A percentile compares a stretch with the other conserved stretches of the same genome.
Conservation (phyloP, 2,888 invertebrate genomes). For the Piscicola geometra region DNA sequence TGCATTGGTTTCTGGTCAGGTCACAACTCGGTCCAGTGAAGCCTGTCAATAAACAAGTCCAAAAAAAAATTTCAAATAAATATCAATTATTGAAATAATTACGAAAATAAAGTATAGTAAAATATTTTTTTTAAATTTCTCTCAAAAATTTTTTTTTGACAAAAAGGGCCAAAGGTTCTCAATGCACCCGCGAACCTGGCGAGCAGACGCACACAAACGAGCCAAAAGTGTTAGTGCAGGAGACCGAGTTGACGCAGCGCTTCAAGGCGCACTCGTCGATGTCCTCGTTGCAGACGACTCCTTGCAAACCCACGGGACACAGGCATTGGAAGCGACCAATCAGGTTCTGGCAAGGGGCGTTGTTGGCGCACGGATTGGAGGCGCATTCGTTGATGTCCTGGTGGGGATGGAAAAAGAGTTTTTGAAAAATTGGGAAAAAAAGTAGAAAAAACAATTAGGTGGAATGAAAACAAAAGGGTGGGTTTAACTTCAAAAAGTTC, state of each 20-base stretch:
- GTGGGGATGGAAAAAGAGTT: constrained; percentile 41
- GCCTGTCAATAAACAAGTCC: too few relatives aligned
- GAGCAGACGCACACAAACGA: constrained; percentile 44
- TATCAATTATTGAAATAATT: too few relatives aligned
- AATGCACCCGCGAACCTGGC: too few relatives aligned
- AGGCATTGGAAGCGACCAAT: constrained; percentile 35
- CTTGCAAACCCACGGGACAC: constrained; percentile 43
- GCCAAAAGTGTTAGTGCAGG: constrained; percentile 44
- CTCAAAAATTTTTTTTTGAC: too few relatives aligned
- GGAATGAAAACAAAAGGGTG: too few relatives aligned
- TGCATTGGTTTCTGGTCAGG: constrained; percentile 39
- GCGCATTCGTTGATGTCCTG: constrained; percentile 43
- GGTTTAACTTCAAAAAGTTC: too few relatives aligned
- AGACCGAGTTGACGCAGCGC: constrained; percentile 42
- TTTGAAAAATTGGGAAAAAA: too few relatives aligned
- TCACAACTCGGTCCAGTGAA: constrained; percentile 29
- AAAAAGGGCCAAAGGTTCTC: too few relatives aligned
- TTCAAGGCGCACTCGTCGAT: constrained; percentile 46
- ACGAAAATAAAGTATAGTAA: too few relatives aligned
- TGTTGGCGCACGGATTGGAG: constrained; percentile 41
- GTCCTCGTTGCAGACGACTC: constrained; percentile 65
- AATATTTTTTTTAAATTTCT: too few relatives aligned
- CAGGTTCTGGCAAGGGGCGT: constrained; percentile 39
- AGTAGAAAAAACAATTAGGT: too few relatives aligned
- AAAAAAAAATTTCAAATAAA: too few relatives aligned